phyloP scores from a whole-genome alignment of 2,888 invertebrate species.

The Rhagophthalmus giganteus region DNA sequence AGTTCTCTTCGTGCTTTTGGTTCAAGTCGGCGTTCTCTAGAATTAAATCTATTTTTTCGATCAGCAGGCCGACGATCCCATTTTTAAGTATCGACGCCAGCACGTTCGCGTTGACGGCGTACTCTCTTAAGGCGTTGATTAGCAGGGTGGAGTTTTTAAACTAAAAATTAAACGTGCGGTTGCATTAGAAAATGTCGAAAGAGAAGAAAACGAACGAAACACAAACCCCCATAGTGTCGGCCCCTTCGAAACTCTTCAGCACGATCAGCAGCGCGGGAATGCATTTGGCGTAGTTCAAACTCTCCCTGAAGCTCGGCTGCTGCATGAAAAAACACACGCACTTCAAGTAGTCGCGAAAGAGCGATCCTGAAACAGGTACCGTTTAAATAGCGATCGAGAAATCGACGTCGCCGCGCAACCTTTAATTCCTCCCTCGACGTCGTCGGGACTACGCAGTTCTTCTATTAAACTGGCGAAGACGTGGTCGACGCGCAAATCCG shows the following conservation, averaged over 20 bases:
- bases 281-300: constrained; percentile 11
- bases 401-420: constrained; percentile 2
- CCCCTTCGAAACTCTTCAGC: constrained; percentile 40
- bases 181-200: too few relatives aligned
- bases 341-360: constrained; percentile 43
- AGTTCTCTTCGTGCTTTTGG: too few relatives aligned
- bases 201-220: too few relatives aligned
- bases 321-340: constrained; percentile 48
- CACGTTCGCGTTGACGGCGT: too few relatives aligned
- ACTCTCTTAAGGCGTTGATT: too few relatives aligned
- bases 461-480: constrained; percentile 45
- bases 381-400: background rate
- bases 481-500: constrained; percentile 49
- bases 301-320: constrained; percentile 43
- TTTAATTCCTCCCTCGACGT: constrained; percentile 11
- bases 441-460: constrained; percentile 28
- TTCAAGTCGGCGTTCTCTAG: too few relatives aligned
- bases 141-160: too few relatives aligned
- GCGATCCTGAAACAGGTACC: constrained; percentile 7
- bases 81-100: too few relatives aligned
- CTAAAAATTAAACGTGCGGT: too few relatives aligned
- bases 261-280: constrained; percentile 43
- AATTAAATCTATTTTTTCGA: too few relatives aligned
- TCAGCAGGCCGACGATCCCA: too few relatives aligned
- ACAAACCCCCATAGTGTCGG: constrained; percentile 35